Evolutionary conservation across 30 jellyfish, hydroid and myxozoan species (phyloP).

Genomic region (Euphysa ruthae): DNA sequence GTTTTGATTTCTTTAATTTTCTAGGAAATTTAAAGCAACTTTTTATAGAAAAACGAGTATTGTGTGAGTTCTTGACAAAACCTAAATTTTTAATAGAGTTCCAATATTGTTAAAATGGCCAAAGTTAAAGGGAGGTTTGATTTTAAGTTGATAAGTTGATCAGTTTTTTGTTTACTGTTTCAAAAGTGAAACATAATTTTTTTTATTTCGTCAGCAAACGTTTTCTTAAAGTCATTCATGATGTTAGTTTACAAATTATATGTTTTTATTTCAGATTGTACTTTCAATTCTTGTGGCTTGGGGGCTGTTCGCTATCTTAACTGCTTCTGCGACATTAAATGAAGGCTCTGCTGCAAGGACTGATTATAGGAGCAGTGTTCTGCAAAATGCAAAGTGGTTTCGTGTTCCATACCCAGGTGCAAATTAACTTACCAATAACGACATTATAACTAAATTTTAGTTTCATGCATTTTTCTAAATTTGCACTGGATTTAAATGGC

Average conservation of each 20-base stretch:
- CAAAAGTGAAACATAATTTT: not conserved
- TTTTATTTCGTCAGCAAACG: not conserved
- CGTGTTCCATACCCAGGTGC: constrained; percentile 93
- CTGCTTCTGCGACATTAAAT: constrained; percentile 62
- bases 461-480: not conserved
- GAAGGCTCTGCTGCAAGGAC: constrained; percentile 71
- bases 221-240: not conserved
- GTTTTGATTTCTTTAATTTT: too few relatives aligned
- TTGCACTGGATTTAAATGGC: not conserved
- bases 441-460: not conserved
- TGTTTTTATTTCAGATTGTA: constrained; percentile 37
- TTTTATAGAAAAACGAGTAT: too few relatives aligned
- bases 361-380: constrained; percentile 43
- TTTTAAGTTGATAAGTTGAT: too few relatives aligned
- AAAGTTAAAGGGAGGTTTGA: too few relatives aligned
- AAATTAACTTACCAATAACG: not conserved
- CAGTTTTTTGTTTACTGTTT: too few relatives aligned
- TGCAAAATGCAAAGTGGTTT: constrained; percentile 58
- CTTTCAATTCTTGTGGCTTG: constrained; percentile 56
- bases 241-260: not conserved
- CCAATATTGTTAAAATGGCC: too few relatives aligned
- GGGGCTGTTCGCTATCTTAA: constrained; percentile 57
- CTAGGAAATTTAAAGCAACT: too few relatives aligned
- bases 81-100: too few relatives aligned
- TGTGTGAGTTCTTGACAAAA: too few relatives aligned